A percentile compares a stretch with the other conserved stretches of the same genome.
These are phyloP conservation scores for Plutomurus gul DNA, from an alignment of 1,140 invertebrate genomes.

Conservation along the genomic window DNA sequence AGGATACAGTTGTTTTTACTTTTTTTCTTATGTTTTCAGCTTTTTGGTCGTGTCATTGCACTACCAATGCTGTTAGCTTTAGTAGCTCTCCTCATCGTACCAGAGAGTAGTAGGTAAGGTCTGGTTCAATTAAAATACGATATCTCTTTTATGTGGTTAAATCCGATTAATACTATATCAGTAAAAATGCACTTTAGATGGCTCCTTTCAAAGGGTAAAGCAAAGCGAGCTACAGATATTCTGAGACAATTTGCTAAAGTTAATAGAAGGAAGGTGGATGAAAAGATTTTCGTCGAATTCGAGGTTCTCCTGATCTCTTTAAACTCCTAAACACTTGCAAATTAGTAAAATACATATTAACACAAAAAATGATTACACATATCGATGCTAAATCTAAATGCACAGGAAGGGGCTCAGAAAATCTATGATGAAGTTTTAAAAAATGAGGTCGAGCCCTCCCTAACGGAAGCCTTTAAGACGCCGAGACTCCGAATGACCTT, in stretches of 20 bases:
- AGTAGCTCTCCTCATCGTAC: constrained; percentile 73
- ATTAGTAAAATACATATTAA: neutral
- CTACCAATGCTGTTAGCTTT: constrained; percentile 71
- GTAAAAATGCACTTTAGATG: too few species aligned
- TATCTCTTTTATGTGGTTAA: neutral
- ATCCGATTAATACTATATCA: neutral
- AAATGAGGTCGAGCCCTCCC: constrained; percentile 73
- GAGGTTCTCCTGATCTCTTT: constrained; percentile 59
- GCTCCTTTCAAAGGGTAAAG: constrained; percentile 78
- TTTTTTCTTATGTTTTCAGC: too few species aligned
- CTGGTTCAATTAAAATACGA: neutral
- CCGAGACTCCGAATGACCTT: constrained; percentile 72
- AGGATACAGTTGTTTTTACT: too few species aligned
- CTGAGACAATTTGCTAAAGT: constrained; percentile 77
- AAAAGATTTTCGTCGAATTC: constrained; percentile 73
- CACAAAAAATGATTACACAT: neutral
- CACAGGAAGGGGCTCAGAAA: constrained; percentile 40
- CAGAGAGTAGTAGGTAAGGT: constrained; percentile 75
- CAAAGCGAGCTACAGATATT: constrained; percentile 76
- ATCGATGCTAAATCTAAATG: neutral
- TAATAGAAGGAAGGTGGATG: constrained; percentile 74
- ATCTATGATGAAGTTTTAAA: constrained; percentile 63
- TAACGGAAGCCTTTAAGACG: constrained; percentile 75
- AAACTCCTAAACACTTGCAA: neutral
- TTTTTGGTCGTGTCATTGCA: constrained; percentile 73